phyloP scores from a whole-genome alignment of 2,888 invertebrate species.

The Tanypteryx hageni region DNA sequence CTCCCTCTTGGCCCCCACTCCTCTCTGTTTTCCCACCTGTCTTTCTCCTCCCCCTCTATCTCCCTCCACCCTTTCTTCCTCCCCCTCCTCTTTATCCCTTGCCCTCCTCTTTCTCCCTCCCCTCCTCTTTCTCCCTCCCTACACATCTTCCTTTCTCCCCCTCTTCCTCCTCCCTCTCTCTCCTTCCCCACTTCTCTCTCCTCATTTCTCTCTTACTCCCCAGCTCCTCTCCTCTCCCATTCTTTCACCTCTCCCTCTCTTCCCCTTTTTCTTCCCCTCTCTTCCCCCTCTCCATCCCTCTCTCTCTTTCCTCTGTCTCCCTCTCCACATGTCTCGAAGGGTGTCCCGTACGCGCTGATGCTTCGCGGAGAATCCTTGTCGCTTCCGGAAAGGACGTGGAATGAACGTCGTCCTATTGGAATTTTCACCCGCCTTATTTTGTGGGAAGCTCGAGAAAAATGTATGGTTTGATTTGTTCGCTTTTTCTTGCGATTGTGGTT shows the following conservation, averaged over 20 bases:
- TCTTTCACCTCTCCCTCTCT: background rate
- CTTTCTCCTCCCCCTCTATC: background rate
- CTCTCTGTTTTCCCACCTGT: background rate
- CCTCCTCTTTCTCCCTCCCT: background rate
- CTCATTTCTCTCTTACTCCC: background rate
- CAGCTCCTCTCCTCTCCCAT: background rate
- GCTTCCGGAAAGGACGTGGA: too few relatives aligned
- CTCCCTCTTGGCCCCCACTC: background rate
- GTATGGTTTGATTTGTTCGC: too few relatives aligned
- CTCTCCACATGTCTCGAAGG: too few relatives aligned
- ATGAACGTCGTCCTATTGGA: too few relatives aligned
- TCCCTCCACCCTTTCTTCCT: background rate
- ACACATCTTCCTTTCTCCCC: background rate
- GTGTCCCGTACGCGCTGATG: too few relatives aligned
- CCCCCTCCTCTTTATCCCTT: background rate
- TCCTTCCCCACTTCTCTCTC: background rate
- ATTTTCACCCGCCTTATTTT: too few relatives aligned
- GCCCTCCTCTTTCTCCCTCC: background rate
- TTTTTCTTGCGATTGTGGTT: too few relatives aligned
- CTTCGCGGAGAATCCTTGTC: too few relatives aligned
- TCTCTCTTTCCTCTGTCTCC: background rate
- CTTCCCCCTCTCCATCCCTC: background rate
- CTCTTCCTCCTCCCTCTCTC: background rate
- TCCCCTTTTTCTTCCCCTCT: background rate
- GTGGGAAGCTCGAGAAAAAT: too few relatives aligned